phyloP scores from a whole-genome alignment of 2,888 invertebrate genomes.

The Trachelus troglodyta region DNA sequence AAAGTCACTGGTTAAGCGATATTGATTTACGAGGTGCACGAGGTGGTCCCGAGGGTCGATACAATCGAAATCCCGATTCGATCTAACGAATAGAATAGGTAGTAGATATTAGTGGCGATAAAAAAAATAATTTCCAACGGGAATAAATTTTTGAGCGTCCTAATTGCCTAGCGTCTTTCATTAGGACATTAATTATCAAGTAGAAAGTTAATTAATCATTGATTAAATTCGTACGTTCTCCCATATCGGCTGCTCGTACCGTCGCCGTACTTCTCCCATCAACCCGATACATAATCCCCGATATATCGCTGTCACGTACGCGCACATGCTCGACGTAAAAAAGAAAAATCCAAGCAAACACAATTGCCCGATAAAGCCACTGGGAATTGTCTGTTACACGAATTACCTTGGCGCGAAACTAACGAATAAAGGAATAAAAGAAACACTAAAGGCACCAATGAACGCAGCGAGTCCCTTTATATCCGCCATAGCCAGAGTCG shows the following conservation, averaged over 20 bases:
- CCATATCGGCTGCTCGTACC: not conserved
- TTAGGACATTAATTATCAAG: not conserved
- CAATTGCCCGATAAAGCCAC: not conserved
- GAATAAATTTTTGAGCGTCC: not conserved
- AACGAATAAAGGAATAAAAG: not conserved
- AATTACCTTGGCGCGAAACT: not conserved
- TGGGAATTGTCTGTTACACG: not conserved
- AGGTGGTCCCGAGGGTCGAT: not conserved
- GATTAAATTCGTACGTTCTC: not conserved
- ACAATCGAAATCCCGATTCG: not conserved
- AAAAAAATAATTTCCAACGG: not conserved
- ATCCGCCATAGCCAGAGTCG: not conserved
- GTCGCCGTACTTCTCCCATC: not conserved
- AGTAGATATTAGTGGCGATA: not conserved
- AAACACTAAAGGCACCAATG: not conserved
- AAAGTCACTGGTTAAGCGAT: not conserved
- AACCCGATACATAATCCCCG: not conserved
- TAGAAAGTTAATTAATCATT: slow-evolving; percentile 1
- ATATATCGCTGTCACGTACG: not conserved
- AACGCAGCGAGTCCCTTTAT: not conserved
- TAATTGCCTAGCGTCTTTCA: not conserved
- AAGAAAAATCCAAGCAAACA: not conserved
- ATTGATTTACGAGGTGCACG: not conserved
- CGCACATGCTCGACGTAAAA: not conserved
- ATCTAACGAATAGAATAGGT: not conserved